Percentiles rank a stretch among this genome's conserved stretches.
Evolutionary conservation across 2,888 invertebrate genomes (phyloP).

Genomic region (Leistus spinibarbis): DNA sequence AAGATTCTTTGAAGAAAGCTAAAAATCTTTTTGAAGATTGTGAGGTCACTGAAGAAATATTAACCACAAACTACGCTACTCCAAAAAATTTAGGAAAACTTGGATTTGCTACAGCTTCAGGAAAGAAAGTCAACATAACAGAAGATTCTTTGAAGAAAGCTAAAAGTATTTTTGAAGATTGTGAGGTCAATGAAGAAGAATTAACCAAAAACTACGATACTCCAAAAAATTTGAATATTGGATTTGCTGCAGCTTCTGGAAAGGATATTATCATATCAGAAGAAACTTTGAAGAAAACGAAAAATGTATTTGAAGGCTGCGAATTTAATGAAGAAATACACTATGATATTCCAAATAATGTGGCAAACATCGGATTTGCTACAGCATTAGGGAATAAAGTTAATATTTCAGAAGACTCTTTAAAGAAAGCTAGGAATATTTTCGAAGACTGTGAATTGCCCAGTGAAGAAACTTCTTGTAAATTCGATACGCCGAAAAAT

Average conservation of each 20-base stretch:
- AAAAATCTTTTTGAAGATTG: slow-evolving; percentile 49
- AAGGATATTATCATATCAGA: slow-evolving; percentile 46
- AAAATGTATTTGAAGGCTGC: slow-evolving; percentile 46
- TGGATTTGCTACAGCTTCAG: slow-evolving; percentile 47
- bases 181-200: slow-evolving; percentile 46
- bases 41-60: background rate
- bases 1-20: slow-evolving; percentile 50
- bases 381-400: slow-evolving; percentile 55
- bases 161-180: slow-evolving; percentile 42
- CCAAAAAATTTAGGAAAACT: background rate
- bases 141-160: slow-evolving; percentile 40
- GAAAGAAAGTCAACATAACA: slow-evolving; percentile 55
- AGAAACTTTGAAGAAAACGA: slow-evolving; percentile 40
- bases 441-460: slow-evolving; percentile 46
- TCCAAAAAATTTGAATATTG: slow-evolving; percentile 37
- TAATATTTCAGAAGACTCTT: slow-evolving; percentile 52
- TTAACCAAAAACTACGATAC: background rate
- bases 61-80: slow-evolving; percentile 45
- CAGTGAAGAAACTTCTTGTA: background rate
- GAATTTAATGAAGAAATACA: slow-evolving; percentile 48
- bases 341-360: background rate
- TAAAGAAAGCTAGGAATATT: slow-evolving; percentile 51
- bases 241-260: slow-evolving; percentile 52
- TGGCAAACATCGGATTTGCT: slow-evolving; percentile 45
- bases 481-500: background rate